phyloP scores from a whole-genome alignment of 2,888 invertebrate genomes.

The Rhimphoctona megacephalus region DNA sequence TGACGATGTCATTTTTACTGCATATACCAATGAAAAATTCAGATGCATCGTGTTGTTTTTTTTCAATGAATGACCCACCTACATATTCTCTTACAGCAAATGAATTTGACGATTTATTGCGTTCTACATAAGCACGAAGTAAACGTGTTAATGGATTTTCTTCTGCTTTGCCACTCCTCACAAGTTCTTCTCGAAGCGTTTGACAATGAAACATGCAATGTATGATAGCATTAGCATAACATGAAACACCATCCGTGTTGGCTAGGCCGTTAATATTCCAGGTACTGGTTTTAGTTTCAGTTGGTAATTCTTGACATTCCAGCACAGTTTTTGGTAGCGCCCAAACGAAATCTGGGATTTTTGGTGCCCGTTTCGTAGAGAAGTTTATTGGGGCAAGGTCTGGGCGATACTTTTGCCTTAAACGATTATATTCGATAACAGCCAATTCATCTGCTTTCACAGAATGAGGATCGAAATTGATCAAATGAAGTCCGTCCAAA shows the following conservation, averaged over 20 bases:
- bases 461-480: too few species aligned
- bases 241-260: slow-evolving; percentile 28
- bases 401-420: slow-evolving; percentile 57
- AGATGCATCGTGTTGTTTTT: too few species aligned
- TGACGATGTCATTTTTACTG: too few species aligned
- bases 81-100: slow-evolving; percentile 4
- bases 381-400: slow-evolving; percentile 38
- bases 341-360: slow-evolving; percentile 34
- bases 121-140: slow-evolving; percentile 13
- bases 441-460: too few species aligned
- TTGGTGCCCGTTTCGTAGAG: slow-evolving; percentile 13
- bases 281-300: not conserved
- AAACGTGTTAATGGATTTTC: not conserved
- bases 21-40: too few species aligned
- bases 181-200: slow-evolving; percentile 10
- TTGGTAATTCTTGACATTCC: slow-evolving; percentile 26
- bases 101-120: not conserved
- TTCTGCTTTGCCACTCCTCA: not conserved
- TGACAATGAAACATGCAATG: slow-evolving; percentile 29
- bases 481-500: too few species aligned
- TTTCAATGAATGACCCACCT: not conserved
- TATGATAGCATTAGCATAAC: not conserved
- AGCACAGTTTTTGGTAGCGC: slow-evolving; percentile 22
- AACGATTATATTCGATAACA: too few species aligned
- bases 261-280: slow-evolving; percentile 30